Percentiles rank a stretch among this genome's conserved stretches.
Evolutionary conservation across 1,140 invertebrate genomes (phyloP).

Genomic region (Maniola jurtina): DNA sequence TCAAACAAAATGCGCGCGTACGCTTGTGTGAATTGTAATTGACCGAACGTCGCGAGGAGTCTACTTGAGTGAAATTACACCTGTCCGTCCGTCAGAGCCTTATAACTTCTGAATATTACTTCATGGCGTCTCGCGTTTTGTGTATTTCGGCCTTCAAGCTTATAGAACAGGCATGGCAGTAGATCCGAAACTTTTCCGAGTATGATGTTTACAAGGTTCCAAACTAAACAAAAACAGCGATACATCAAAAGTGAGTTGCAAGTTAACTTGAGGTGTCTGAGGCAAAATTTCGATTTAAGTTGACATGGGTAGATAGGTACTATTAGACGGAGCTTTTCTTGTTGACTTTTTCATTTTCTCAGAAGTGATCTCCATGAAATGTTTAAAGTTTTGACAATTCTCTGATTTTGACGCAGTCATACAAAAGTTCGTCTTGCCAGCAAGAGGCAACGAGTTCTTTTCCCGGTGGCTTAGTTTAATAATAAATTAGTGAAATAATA

Average conservation of each 20-base stretch:
- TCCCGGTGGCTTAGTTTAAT: not conserved
- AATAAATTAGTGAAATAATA: too few relatives aligned
- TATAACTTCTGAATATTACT: too few relatives aligned
- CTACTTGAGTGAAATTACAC: too few relatives aligned
- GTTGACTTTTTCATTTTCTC: slow-evolving; percentile 50
- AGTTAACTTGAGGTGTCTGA: slow-evolving; percentile 62
- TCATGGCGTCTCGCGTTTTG: too few relatives aligned
- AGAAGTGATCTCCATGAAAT: slow-evolving; percentile 44
- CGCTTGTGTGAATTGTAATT: too few relatives aligned
- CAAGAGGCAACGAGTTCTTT: not conserved
- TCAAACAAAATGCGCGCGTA: too few relatives aligned
- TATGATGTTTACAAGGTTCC: slow-evolving; percentile 58
- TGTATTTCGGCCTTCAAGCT: too few relatives aligned
- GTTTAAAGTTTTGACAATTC: slow-evolving; percentile 6
- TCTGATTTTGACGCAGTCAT: not conserved
- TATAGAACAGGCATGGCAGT: slow-evolving; percentile 9
- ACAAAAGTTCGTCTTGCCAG: not conserved
- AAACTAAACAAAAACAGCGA: slow-evolving; percentile 69
- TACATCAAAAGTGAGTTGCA: slow-evolving; percentile 75
- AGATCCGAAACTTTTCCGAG: slow-evolving; percentile 61
- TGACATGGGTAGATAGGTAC: slow-evolving; percentile 40
- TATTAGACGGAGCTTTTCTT: slow-evolving; percentile 39
- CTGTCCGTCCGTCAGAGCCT: too few relatives aligned
- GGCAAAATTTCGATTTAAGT: slow-evolving; percentile 56
- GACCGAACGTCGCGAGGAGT: too few relatives aligned